Percentiles rank a stretch among this genome's conserved stretches.
phyloP scores from a whole-genome alignment of 1,140 invertebrate genomes.

The Polypedilum vanderplanki region DNA sequence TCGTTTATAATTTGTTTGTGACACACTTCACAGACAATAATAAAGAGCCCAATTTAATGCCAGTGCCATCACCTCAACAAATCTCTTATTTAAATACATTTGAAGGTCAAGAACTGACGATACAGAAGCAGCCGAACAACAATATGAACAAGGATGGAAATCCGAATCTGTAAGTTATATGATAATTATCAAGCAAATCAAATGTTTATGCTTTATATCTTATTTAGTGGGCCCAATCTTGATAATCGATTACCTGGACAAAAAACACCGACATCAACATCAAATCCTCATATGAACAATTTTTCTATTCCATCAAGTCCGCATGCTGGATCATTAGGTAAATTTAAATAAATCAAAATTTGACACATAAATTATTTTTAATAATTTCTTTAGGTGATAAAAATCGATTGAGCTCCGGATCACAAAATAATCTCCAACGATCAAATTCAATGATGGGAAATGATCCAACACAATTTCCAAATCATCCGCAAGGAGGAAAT shows the following conservation, averaged over 20 bases:
- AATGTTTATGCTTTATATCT: too few species aligned
- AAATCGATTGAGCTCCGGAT: conserved; percentile 32
- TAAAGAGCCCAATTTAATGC: conserved; percentile 88
- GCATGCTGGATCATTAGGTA: conserved; percentile 35
- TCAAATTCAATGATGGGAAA: conserved; percentile 25
- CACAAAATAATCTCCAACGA: conserved; percentile 33
- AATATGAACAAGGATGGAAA: conserved; percentile 65
- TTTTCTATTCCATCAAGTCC: conserved; percentile 46
- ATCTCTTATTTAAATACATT: conserved; percentile 93
- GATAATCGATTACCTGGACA: conserved; percentile 16
- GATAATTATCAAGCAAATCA: neutral
- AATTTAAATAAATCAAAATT: neutral
- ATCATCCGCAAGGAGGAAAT: conserved; percentile 20
- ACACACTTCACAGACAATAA: conserved; percentile 34
- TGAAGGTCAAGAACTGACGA: conserved; percentile 92
- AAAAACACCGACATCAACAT: conserved; percentile 21
- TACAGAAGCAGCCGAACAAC: conserved; percentile 93
- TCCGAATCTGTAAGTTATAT: conserved; percentile 34
- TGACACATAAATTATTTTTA: neutral
- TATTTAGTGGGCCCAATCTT: neutral
- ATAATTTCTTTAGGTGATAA: conserved; percentile 30
- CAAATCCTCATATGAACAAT: conserved; percentile 35
- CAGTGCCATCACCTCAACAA: conserved; percentile 91
- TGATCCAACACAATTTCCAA: neutral
- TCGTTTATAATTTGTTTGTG: neutral